Percentiles rank a stretch among this genome's conserved stretches.
Evolutionary conservation across 2,113 vertebrate species (phyloP).

Genomic region (Plecotus auritus): DNA sequence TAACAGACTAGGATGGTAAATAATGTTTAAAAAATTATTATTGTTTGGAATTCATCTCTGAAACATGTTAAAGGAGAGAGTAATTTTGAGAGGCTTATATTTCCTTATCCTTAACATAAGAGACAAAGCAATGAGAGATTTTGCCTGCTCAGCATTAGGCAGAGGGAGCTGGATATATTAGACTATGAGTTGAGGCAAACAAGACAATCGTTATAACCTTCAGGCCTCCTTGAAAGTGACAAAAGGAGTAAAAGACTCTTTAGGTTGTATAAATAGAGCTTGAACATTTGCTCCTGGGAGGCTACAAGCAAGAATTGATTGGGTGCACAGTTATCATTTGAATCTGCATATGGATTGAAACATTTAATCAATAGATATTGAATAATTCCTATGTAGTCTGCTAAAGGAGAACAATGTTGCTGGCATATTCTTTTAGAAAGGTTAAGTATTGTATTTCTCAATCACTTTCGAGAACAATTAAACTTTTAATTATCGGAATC

Average conservation of each 20-base stretch:
- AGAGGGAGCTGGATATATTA: not conserved
- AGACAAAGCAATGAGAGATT: not conserved
- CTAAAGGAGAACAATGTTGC: constrained; percentile 46
- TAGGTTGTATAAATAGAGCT: not conserved
- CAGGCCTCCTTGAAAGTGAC: constrained; percentile 7
- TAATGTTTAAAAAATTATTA: not conserved
- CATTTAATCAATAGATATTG: constrained; percentile 58
- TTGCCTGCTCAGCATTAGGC: not conserved
- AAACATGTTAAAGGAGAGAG: not conserved
- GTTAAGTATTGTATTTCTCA: constrained; percentile 37
- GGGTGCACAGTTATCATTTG: constrained; percentile 42
- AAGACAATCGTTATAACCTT: not conserved
- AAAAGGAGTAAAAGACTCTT: not conserved
- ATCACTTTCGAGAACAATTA: constrained; percentile 75
- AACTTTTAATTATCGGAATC: constrained; percentile 78
- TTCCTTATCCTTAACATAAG: not conserved
- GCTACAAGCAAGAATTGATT: constrained; percentile 39
- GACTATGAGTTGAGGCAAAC: not conserved
- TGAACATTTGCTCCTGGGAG: not conserved
- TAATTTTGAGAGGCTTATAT: not conserved
- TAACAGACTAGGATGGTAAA: not conserved
- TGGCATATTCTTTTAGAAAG: constrained; percentile 50
- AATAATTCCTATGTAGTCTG: constrained; percentile 40
- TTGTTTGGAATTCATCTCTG: not conserved
- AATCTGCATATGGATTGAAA: constrained; percentile 59